Percentiles rank a stretch among this genome's conserved stretches.
These are phyloP conservation scores for Dugesia japonica DNA, from an alignment of 2,888 invertebrate species.

Conservation along the genomic window DNA sequence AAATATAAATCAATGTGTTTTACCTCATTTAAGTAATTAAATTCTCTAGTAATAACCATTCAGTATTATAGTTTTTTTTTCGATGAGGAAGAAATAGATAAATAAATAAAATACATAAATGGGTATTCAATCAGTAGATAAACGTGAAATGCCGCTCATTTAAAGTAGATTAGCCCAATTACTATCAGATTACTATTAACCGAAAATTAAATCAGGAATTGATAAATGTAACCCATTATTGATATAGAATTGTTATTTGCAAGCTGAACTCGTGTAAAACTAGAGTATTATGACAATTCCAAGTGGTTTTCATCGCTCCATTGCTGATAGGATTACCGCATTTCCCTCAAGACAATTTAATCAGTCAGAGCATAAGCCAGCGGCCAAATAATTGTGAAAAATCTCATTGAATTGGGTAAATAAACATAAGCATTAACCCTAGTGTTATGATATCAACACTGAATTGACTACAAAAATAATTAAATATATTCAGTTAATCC, in stretches of 20 bases:
- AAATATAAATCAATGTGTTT: no score
- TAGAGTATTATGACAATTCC: constrained; percentile 20
- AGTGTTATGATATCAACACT: constrained; percentile 20
- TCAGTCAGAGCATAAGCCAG: constrained; percentile 5
- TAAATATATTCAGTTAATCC: constrained; percentile 14
- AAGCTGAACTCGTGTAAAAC: constrained; percentile 20
- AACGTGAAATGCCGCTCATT: constrained; percentile 11
- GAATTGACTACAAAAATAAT: constrained; percentile 15
- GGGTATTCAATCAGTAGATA: neutral
- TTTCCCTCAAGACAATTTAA: constrained; percentile 14
- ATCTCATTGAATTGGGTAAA: neutral
- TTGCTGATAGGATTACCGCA: constrained; percentile 15
- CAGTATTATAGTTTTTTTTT: no score
- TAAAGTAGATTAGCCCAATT: constrained; percentile 14
- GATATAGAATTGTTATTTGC: neutral
- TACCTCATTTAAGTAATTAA: no score
- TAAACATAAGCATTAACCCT: constrained; percentile 17
- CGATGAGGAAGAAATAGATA: no score
- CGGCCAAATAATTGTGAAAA: constrained; percentile 14
- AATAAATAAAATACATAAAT: no score
- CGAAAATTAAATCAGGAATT: constrained; percentile 11
- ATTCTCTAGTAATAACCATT: no score
- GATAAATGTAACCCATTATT: constrained; percentile 20
- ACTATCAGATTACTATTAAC: constrained; percentile 10
- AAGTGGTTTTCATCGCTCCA: constrained; percentile 20